Evolutionary conservation across 2,113 vertebrate genomes (phyloP).

Genomic region (Lanius collurio): DNA sequence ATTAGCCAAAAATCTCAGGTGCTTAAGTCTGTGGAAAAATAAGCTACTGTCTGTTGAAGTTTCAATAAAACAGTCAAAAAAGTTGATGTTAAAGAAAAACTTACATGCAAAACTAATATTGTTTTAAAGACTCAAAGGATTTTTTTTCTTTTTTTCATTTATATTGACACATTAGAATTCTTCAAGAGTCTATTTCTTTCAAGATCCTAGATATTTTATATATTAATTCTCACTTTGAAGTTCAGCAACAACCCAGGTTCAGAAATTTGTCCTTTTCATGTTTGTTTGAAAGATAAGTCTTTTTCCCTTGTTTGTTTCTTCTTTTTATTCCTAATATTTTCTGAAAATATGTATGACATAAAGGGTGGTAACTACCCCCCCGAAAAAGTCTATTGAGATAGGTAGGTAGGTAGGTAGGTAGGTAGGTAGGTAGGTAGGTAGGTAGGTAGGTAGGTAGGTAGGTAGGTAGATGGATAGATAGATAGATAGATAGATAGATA

Average conservation of each 20-base stretch:
- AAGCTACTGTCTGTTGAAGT: conserved; percentile 76
- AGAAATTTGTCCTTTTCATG: neutral
- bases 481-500: neutral
- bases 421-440: too few species aligned
- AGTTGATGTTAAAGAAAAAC: conserved; percentile 64
- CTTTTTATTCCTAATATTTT: neutral
- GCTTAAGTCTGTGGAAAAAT: conserved; percentile 74
- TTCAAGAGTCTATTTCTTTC: conserved; percentile 40
- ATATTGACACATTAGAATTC: conserved; percentile 19
- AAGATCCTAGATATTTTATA: neutral
- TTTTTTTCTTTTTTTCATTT: neutral
- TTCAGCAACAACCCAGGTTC: neutral
- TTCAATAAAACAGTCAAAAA: conserved; percentile 73
- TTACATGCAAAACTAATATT: conserved; percentile 66
- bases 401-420: too few species aligned
- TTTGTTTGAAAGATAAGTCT: neutral
- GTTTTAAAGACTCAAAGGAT: conserved; percentile 48
- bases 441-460: too few species aligned
- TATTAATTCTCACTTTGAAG: conserved; percentile 16
- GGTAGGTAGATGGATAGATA: neutral
- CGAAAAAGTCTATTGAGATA: neutral
- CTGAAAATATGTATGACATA: neutral
- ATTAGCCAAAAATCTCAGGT: conserved; percentile 79
- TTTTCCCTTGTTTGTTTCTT: neutral
- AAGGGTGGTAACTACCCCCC: neutral